phyloP scores from a whole-genome alignment of 2,888 invertebrate species.

The Syrphus vitripennis region DNA sequence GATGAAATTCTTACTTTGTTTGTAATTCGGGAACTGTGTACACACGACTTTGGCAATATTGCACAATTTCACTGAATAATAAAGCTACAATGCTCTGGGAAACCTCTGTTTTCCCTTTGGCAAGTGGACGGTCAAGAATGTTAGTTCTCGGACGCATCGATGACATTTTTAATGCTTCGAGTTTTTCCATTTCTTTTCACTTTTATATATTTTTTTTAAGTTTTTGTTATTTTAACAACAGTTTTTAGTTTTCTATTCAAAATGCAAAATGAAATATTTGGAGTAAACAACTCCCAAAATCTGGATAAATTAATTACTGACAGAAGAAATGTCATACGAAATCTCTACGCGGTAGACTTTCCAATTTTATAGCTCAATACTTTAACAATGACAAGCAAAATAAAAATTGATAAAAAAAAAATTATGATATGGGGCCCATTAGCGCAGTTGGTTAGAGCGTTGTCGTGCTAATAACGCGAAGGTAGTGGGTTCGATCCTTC shows the following conservation, averaged over 20 bases:
- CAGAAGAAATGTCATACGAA: background rate
- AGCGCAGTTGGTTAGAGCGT: constrained; percentile 71
- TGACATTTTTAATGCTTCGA: constrained; percentile 79
- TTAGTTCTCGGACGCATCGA: constrained; percentile 79
- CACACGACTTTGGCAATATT: constrained; percentile 98
- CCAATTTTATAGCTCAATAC: background rate
- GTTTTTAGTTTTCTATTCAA: background rate
- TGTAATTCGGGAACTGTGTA: constrained; percentile 97
- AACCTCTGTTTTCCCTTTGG: constrained; percentile 95
- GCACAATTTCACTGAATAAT: constrained; percentile 98
- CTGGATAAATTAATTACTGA: background rate
- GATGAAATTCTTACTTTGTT: constrained; percentile 87
- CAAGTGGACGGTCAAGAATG: constrained; percentile 94
- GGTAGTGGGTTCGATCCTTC: constrained; percentile 71
- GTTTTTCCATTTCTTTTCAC: constrained; percentile 76
- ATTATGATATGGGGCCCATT: constrained; percentile 51
- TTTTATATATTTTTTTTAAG: background rate
- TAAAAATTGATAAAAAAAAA: background rate
- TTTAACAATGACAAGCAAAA: constrained; percentile 25
- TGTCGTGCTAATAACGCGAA: constrained; percentile 71
- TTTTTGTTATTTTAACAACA: background rate
- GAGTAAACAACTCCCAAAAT: background rate
- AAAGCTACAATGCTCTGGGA: constrained; percentile 96
- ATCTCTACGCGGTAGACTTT: background rate
- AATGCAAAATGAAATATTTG: background rate